Base-by-base conservation (phyloP, 2,888 invertebrate genomes). In the Ischnus inquisitorius region DNA sequence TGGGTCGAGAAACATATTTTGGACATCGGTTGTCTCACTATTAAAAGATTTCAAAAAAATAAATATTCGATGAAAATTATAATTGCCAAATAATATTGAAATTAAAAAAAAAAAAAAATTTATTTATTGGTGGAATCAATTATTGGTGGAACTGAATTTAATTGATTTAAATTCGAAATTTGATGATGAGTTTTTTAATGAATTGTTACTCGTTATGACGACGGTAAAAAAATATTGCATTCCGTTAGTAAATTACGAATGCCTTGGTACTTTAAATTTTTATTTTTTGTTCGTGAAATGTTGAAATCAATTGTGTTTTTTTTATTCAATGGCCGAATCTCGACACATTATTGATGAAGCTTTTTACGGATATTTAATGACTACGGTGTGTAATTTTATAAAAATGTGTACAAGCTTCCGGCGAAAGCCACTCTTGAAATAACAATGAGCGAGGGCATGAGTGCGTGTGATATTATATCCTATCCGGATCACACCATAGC, bases 401-500 rank as follows among this genome's bases (percentile, higher is more conserved):
- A 6, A 4, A 72, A 46, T 22, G 4, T 16, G 25, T 4, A 4
- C 1, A 72, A 60, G 16, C 57, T 72, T 25, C 60, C 10, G 2
- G 22, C n/a, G 10, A 16, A 22, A 16, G 25, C 54, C 25, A 60
- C 22, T 57, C 14, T 43, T 28, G 43, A 62, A 60, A 46, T 46
- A 46, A 41, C 43, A 34, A 25, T 3, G 3, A 28, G 25, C 12
- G 16, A 60, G 41, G 19, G 46, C 41, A 28, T 25, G 10, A 19
- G 41, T 41, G 10, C 19, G 16, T 10, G 16, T 14, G 54, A 71
- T 19, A 10, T 25, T 60, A 28, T 16, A 25, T 46, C 14, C 43
- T 57, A 57, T 67, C 22, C 4, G 8, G 41, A 34, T 34, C 34
- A 5, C 57, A 41, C 41, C 48, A 78, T 62, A n/a, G 69, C 16